These are phyloP conservation scores for Polypedilum vanderplanki DNA, from an alignment of 1,140 invertebrate species.

Conservation along the genomic window DNA sequence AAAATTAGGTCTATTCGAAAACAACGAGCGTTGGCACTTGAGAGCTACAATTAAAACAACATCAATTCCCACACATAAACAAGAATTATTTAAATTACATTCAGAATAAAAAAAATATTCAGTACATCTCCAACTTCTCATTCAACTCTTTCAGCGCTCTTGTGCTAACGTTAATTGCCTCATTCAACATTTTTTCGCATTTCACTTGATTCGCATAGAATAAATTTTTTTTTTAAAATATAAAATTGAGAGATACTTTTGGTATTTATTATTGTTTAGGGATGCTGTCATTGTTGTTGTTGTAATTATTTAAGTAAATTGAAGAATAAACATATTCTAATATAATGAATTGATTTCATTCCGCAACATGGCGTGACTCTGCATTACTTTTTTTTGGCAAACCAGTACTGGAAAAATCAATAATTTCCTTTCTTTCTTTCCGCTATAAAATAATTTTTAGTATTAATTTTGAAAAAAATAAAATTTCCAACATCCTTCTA, in stretches of 20 bases:
- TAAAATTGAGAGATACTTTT: neutral
- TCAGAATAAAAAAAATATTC: too few relatives aligned
- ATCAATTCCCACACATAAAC: conserved; percentile 27
- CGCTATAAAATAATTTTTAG: neutral
- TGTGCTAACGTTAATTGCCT: conserved; percentile 21
- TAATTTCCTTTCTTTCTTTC: neutral
- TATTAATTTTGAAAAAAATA: neutral
- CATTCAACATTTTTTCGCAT: conserved; percentile 14
- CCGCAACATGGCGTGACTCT: neutral
- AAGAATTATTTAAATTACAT: conserved; percentile 9
- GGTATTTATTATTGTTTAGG: neutral
- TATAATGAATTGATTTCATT: conserved; percentile 14
- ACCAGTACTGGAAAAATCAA: neutral
- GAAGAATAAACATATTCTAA: conserved; percentile 14
- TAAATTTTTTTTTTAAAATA: neutral
- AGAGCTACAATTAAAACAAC: conserved; percentile 26
- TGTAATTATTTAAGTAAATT: neutral
- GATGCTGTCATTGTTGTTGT: neutral
- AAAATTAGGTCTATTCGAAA: neutral
- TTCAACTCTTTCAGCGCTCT: neutral
- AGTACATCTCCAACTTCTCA: neutral
- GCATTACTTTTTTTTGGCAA: neutral
- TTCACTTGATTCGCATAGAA: neutral
- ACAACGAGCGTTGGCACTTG: neutral
- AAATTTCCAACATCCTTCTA: neutral